A percentile compares a stretch with the other conserved stretches of the same genome.
These are phyloP conservation scores for Cerastoderma edule DNA, from an alignment of 2,888 invertebrate genomes.

Conservation along the genomic window DNA sequence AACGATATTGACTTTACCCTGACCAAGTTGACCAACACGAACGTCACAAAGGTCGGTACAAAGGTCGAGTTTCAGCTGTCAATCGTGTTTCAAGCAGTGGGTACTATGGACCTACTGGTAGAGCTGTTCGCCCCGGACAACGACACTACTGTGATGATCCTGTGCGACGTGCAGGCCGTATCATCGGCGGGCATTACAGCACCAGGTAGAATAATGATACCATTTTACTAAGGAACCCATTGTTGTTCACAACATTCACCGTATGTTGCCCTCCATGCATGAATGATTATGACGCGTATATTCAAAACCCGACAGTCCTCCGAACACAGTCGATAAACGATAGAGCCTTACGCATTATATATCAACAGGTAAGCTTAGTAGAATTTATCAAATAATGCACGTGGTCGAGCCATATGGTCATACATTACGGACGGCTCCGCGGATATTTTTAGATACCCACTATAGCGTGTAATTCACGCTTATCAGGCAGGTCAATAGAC, in stretches of 20 bases:
- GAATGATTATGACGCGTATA: not conserved
- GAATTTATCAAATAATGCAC: no score
- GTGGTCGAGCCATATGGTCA: no score
- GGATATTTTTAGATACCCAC: no score
- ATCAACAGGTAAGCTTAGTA: no score
- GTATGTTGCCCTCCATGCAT: not conserved
- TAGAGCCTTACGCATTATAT: no score
- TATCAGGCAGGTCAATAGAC: no score
- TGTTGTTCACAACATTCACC: not conserved
- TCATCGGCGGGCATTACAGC: constrained; percentile 7
- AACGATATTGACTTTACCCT: constrained; percentile 44
- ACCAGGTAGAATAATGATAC: no score
- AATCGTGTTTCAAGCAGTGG: constrained; percentile 69
- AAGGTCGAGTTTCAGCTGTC: constrained; percentile 70
- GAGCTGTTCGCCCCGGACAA: constrained; percentile 83
- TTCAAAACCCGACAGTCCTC: not conserved
- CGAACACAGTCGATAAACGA: no score
- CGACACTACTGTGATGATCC: constrained; percentile 79
- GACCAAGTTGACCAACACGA: constrained; percentile 41
- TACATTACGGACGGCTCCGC: no score
- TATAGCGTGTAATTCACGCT: no score
- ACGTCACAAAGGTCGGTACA: constrained; percentile 67
- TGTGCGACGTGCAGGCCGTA: constrained; percentile 76
- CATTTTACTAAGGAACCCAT: no score
- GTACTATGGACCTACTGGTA: constrained; percentile 73